Conservation (phyloP, 2,113 vertebrate species). For the Orcinus orca region DNA sequence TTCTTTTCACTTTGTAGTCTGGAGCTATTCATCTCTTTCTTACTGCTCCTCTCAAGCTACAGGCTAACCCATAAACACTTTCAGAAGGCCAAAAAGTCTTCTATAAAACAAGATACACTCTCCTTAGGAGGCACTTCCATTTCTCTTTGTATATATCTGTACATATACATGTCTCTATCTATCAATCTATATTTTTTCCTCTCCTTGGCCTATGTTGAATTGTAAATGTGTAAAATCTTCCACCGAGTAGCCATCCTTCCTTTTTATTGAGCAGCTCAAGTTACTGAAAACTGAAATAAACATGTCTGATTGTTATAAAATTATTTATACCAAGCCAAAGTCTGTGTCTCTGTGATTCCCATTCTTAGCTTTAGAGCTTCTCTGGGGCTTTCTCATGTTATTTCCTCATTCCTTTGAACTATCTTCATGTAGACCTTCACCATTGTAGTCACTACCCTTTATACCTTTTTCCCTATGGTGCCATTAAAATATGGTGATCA, state of each 20-base stretch:
- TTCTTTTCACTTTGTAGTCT: not conserved
- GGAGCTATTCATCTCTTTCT: not conserved
- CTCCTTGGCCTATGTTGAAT: not conserved
- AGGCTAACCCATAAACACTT: not conserved
- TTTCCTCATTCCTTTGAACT: not conserved
- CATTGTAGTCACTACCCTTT: not conserved
- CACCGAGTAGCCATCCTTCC: not conserved
- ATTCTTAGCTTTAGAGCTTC: not conserved
- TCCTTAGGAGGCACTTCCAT: not conserved
- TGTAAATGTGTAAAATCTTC: not conserved
- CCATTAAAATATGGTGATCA: not conserved
- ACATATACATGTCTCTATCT: not conserved
- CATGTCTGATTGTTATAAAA: not conserved
- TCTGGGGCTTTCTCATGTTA: not conserved
- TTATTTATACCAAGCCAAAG: not conserved
- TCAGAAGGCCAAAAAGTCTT: not conserved
- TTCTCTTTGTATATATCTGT: not conserved
- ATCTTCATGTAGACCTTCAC: not conserved
- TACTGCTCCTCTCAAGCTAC: not conserved
- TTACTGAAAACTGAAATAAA: not conserved
- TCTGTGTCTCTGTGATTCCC: not conserved
- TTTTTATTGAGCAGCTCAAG: not conserved
- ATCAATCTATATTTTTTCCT: not conserved
- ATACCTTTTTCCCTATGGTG: fast-evolving
- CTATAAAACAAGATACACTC: not conserved